phyloP scores from a whole-genome alignment of 2,888 invertebrate genomes.

The Melangyna quadrimaculata region DNA sequence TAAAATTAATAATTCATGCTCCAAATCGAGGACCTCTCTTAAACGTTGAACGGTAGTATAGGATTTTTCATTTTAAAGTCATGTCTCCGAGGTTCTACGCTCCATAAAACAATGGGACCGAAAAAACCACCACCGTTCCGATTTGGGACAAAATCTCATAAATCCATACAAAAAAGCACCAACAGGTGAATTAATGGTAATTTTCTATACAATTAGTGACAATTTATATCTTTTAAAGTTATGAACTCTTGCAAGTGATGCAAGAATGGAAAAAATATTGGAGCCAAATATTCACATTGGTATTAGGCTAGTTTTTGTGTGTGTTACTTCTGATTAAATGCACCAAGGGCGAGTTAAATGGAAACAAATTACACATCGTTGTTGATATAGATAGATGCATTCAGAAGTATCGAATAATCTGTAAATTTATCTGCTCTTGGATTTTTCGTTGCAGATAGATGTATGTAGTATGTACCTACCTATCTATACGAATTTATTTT shows the following conservation, averaged over 20 bases:
- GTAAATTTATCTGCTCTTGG: slow-evolving; percentile 6
- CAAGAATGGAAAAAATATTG: not conserved
- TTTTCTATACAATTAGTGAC: slow-evolving; percentile 58
- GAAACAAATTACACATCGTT: slow-evolving; percentile 36
- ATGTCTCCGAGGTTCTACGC: slow-evolving; percentile 20
- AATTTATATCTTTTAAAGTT: slow-evolving; percentile 49
- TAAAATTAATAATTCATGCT: slow-evolving; percentile 56
- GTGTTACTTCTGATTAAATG: slow-evolving; percentile 6
- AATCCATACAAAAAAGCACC: slow-evolving; percentile 35
- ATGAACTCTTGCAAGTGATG: not conserved
- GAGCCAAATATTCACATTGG: not conserved
- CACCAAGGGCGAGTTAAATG: slow-evolving; percentile 50
- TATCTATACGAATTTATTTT: slow-evolving; percentile 1
- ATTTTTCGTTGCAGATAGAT: not conserved
- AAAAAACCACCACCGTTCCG: not conserved
- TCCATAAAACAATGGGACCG: slow-evolving; percentile 31
- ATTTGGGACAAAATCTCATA: slow-evolving; percentile 29
- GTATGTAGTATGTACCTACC: not conserved
- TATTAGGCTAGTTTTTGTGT: not conserved
- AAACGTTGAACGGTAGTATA: slow-evolving; percentile 13
- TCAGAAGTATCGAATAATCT: not conserved
- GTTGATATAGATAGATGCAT: not conserved
- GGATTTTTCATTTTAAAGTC: not conserved
- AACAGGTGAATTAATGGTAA: slow-evolving; percentile 55
- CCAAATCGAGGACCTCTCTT: not conserved